Base-by-base conservation (phyloP, 2,888 invertebrate species). In the Hypercompe scribonia region DNA sequence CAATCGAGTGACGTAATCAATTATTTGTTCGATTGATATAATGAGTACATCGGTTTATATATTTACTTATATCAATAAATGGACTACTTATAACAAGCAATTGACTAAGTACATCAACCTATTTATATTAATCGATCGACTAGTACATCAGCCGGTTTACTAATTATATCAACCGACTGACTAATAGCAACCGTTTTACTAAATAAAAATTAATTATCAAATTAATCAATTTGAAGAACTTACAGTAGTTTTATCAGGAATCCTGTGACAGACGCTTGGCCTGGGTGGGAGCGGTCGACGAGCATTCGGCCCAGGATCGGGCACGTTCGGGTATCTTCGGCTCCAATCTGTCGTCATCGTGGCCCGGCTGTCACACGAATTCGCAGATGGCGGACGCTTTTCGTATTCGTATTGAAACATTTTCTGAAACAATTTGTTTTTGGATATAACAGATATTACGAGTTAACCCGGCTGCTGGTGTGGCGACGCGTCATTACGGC, bases 341-440 rank as follows among this genome's bases (percentile, higher is more conserved):
- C 90, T 87, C 87, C 89, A 90, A 61, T 91, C 88, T 70, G 90
- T 88, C 1, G 90, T 86, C 77, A 85, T 86, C 42, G 90, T 87
- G 3, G 88, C 88, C 8, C 89, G 87, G 18, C 90, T 88, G 70
- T 86, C 89, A 78, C 89, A 87, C 1, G 91, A 90, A 10, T 71
- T 81, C 0, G 91, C 79, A 0, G 93, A 92, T 0, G 89, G 81
- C 0, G 93, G 91, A 0, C 93, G 90, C 78, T 94, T 94, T 77
- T 94, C 95, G 65, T 86, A 92, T 33, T 94, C 94, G 85, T 94
- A 95, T 84, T 94, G 92, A 54, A 94, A 94, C 95, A 95, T 95
- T 79, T 77, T 86, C 80, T 82, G 75, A 10, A 72, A 79, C 18
- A 58, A 61, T 8, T 61, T 31, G 5, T 61, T 61, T 18, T 61